phyloP scores from a whole-genome alignment of 2,888 invertebrate species.

The Patella depressa region DNA sequence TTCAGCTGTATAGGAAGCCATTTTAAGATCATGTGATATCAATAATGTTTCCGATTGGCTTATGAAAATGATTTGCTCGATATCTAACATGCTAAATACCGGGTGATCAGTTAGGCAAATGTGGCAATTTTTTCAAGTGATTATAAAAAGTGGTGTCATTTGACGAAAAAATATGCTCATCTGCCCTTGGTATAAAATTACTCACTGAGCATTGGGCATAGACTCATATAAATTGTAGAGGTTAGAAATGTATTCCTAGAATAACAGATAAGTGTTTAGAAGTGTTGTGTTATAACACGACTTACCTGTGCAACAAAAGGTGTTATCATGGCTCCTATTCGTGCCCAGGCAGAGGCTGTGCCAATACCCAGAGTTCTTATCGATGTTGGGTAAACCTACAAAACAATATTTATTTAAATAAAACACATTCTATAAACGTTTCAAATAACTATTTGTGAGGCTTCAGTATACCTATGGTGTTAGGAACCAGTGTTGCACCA shows the following conservation, averaged over 20 bases:
- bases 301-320: conserved; percentile 92
- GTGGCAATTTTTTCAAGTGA: too few species aligned
- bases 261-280: too few species aligned
- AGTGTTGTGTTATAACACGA: not conserved
- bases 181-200: not conserved
- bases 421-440: not conserved
- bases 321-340: conserved; percentile 93
- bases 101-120: too few species aligned
- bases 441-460: not conserved
- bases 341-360: conserved; percentile 89
- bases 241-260: not conserved
- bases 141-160: too few species aligned
- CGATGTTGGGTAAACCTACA: conserved; percentile 88
- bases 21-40: too few species aligned
- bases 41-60: too few species aligned
- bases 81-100: too few species aligned
- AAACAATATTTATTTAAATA: not conserved
- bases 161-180: not conserved
- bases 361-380: conserved; percentile 92
- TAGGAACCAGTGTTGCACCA: too few species aligned
- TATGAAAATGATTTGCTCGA: too few species aligned
- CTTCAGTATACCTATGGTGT: too few species aligned
- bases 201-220: too few species aligned
- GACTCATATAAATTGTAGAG: not conserved
- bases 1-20: too few species aligned